Evolutionary conservation across 2,888 invertebrate genomes (phyloP), one percentile per base, ranked within the genome.

Genomic region (Troides helena): DNA sequence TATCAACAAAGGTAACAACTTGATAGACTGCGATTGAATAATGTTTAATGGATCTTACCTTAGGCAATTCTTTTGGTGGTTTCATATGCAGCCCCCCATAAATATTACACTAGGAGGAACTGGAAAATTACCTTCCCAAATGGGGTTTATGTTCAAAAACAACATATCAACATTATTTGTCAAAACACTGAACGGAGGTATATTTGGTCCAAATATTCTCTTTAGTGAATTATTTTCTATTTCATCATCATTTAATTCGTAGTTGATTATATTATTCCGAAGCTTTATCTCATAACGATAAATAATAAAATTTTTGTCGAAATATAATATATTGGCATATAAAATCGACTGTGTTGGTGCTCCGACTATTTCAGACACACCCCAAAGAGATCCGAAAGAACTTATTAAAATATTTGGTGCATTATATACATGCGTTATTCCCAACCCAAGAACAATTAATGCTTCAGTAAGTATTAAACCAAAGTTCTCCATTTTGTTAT

Each of bases 401-500:
- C 82, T 84, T 1, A 62, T 43, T 43, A 62, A 62, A 62, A 62
- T 62, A 21, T 14, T 43, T 62, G 62, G 62, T 43, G 21, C 64
- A 3, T 64, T 64, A 64, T 53, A 64, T 21, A 53, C 25, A 39
- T 64, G 62, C 43, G 50, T 43, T 17, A 62, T 21, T 23, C 46
- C 46, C 8, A 62, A 62, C 14, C 25, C 46, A 14, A 46, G 6
- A 7, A 23, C 6, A 46, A 23, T 21, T 21, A 46, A 18, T 12
- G 76, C 79, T 78, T 86, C 86, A 21, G 80, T 36, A 0, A 87
- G 12, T 5, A 86, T 17, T 7, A 86, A 59, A 75, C 85, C 86
- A 71, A 82, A 84, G 14, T 77, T 72, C 0, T 68, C 62, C 0
- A 71, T 69, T 12, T 74, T 77, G 10, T 78, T 74, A 14, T 74